A percentile compares a stretch with the other conserved stretches of the same genome.
Conservation (phyloP, 2,797 vertebrate genomes). For the Acanthurus lineatus region DNA sequence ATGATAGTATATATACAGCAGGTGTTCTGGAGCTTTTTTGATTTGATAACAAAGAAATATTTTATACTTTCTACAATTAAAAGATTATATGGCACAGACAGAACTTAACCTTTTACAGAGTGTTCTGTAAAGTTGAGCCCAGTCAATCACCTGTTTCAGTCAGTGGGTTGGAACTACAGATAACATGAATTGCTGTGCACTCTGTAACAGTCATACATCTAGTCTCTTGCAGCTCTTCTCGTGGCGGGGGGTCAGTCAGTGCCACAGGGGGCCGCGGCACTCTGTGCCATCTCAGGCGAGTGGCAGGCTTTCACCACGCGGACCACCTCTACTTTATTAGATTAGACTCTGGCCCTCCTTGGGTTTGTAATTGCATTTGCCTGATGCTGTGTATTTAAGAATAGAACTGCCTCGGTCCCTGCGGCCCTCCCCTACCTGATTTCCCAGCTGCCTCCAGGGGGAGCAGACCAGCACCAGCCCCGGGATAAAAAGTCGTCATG, state of each 20-base stretch:
- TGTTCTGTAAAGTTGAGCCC: conserved; percentile 21
- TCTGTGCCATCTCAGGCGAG: conserved; percentile 69
- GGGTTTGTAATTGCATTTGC: conserved; percentile 85
- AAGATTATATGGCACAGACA: neutral
- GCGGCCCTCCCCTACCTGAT: conserved; percentile 73
- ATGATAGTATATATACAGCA: neutral
- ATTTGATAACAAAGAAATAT: no score
- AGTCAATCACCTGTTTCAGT: conserved; percentile 32
- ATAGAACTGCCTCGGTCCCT: conserved; percentile 77
- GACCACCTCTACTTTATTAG: conserved; percentile 79
- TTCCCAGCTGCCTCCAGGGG: conserved; percentile 76
- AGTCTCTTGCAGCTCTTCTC: conserved; percentile 37
- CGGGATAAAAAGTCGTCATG: conserved; percentile 81
- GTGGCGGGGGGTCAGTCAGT: conserved; percentile 39
- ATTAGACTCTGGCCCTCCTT: conserved; percentile 82
- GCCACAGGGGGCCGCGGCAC: conserved; percentile 36
- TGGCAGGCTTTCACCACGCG: conserved; percentile 76
- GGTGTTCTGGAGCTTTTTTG: neutral
- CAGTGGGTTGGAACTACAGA: conserved; percentile 48
- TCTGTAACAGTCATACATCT: conserved; percentile 35
- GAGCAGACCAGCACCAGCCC: conserved; percentile 51
- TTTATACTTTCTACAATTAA: conserved; percentile 6
- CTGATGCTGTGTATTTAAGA: conserved; percentile 87
- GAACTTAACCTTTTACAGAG: neutral
- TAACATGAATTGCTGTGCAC: conserved; percentile 36